A percentile compares a stretch with the other conserved stretches of the same genome.
Evolutionary conservation across 2,888 invertebrate species (phyloP).

Genomic region (Phortica magna): DNA sequence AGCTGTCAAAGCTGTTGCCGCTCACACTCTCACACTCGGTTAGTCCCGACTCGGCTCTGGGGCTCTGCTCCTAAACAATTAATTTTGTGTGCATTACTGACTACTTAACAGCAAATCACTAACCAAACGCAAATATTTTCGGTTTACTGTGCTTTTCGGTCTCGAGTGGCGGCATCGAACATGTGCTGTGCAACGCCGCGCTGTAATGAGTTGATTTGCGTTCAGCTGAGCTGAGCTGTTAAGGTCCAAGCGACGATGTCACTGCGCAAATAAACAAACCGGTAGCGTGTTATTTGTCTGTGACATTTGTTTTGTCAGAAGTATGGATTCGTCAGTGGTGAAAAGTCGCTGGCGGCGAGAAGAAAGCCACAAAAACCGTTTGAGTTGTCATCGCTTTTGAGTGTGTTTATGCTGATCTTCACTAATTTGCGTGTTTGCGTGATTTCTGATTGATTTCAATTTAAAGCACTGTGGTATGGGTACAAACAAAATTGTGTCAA

Average conservation of each 20-base stretch:
- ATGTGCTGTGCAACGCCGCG: not conserved
- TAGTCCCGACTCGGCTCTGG: slow-evolving; percentile 10
- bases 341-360: slow-evolving; percentile 58
- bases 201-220: too few species aligned
- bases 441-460: slow-evolving; percentile 17
- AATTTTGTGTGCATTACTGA: slow-evolving; percentile 63
- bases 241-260: not conserved
- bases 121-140: slow-evolving; percentile 71
- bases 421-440: slow-evolving; percentile 27
- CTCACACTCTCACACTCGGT: slow-evolving; percentile 18
- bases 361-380: slow-evolving; percentile 48
- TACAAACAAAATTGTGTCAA: slow-evolving; percentile 10
- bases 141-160: slow-evolving; percentile 30
- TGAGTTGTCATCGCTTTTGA: slow-evolving; percentile 19
- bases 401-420: slow-evolving; percentile 21
- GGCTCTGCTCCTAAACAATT: slow-evolving; percentile 51
- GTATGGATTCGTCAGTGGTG: not conserved
- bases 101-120: slow-evolving; percentile 74
- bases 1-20: slow-evolving; percentile 55
- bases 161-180: slow-evolving; percentile 4
- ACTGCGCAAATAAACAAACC: slow-evolving; percentile 41
- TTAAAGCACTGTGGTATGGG: not conserved
- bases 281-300: slow-evolving; percentile 57
- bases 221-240: not conserved
- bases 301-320: slow-evolving; percentile 51